Base-by-base conservation (phyloP, 2,113 vertebrate genomes). In the Trichechus manatus region DNA sequence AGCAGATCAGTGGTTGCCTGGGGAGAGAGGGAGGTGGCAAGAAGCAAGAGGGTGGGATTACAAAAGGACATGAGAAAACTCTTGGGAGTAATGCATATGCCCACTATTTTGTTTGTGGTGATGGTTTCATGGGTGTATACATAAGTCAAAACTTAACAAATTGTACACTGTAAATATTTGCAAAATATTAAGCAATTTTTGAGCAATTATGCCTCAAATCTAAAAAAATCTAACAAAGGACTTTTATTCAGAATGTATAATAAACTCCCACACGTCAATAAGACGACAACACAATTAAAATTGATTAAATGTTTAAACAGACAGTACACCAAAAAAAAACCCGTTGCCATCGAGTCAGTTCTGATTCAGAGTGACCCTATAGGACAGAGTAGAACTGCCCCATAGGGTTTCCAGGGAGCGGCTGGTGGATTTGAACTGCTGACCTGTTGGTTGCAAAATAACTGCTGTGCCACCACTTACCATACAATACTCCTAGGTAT, bases 221-320 rank as follows among this genome's bases (percentile, higher is more conserved):
- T 82, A 29, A 27, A 63, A 61, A 39, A 3, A 79, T 75, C 31
- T 31, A 17, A n/a, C 20, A 56, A 56, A 56, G 53, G 53, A 56
- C 9, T 63, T 74, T 75, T 74, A 75, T 47, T 15, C 23, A 63
- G 6, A 75, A 83, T 83, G 42, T 64, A 10, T 29, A 20, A 56
- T 56, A n/a, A 81, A 9, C 56, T 63, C 4, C 29, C 23, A 63
- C 2, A 56, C 13, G 3, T 95, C 9, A 74, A 14, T 25, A 74
- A 5, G 87, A 64, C 87, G 53, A 56, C 15, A 82, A 17, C 44
- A 66, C 53, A 75, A 36, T 36, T 36, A 72, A 92, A 92, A 82
- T 75, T 87, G 63, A 36, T 14, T n/a, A 80, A 95, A 95, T 56
- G 63, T 63, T 91, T 84, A 29, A 84, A 47, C 8, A 68, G n/a